Percentiles rank a stretch among this genome's conserved stretches.
These are phyloP conservation scores for Puma concolor DNA, from an alignment of 2,113 vertebrate species.

Conservation along the genomic window DNA sequence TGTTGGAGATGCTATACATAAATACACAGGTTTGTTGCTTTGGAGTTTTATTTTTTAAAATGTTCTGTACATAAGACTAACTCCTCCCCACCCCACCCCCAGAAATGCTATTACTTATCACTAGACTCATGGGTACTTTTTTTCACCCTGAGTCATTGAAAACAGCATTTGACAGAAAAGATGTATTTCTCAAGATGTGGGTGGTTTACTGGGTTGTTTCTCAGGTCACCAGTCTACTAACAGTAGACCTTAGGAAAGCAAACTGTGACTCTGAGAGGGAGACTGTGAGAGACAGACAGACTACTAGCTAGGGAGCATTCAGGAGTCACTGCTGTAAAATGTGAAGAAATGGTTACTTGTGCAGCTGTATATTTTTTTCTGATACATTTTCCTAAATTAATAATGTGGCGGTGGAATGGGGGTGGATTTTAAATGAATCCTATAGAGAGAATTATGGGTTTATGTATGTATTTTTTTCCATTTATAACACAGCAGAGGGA, in stretches of 20 bases:
- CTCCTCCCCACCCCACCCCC: background rate
- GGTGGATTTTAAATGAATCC: conserved; percentile 40
- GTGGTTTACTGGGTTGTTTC: background rate
- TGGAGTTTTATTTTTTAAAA: background rate
- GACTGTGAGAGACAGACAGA: background rate
- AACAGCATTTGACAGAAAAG: conserved; percentile 49
- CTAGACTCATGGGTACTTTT: background rate
- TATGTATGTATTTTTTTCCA: background rate
- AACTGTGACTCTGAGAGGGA: background rate
- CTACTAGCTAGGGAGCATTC: background rate
- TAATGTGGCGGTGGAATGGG: background rate
- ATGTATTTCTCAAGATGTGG: background rate
- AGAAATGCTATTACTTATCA: background rate
- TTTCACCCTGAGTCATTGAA: background rate
- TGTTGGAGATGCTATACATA: background rate
- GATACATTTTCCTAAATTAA: conserved; percentile 35
- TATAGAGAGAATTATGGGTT: background rate
- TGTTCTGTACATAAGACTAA: background rate
- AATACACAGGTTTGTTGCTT: background rate
- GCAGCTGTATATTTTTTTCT: background rate
- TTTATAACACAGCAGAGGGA: conserved; percentile 5
- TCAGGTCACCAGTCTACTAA: background rate
- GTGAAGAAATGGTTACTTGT: background rate
- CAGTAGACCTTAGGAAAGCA: background rate
- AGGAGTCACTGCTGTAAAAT: background rate